phyloP scores from a whole-genome alignment of 2,888 invertebrate species.

The Helleia helle region DNA sequence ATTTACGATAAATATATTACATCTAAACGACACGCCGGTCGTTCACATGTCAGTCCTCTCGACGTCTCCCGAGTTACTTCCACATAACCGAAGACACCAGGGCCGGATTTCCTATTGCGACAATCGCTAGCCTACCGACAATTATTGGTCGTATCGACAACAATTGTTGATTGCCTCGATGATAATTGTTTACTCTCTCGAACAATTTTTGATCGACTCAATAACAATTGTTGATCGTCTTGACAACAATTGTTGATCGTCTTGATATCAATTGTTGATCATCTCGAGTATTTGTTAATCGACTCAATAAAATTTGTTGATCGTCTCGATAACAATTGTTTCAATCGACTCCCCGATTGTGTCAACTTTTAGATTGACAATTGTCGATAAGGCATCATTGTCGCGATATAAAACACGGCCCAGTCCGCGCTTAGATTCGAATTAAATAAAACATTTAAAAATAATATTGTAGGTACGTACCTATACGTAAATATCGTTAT shows the following conservation, averaged over 20 bases:
- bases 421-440: conserved; percentile 49
- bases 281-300: no score
- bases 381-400: conserved; percentile 8
- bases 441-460: conserved; percentile 65
- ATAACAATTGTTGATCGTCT: conserved; percentile 19
- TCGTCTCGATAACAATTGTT: no score
- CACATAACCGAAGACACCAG: conserved; percentile 9
- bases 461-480: conserved; percentile 69
- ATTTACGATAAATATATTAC: conserved; percentile 60
- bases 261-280: no score
- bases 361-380: background rate
- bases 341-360: background rate
- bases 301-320: conserved; percentile 18
- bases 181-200: conserved; percentile 21
- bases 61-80: conserved; percentile 15
- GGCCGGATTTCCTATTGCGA: background rate
- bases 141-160: background rate
- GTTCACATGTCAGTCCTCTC: conserved; percentile 13
- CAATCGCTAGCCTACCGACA: background rate
- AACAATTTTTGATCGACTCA: background rate
- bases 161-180: background rate
- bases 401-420: conserved; percentile 45
- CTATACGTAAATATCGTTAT: conserved; percentile 64
- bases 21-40: conserved; percentile 29
- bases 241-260: conserved; percentile 15